Evolutionary conservation across 2,113 vertebrate genomes (phyloP).

Genomic region (Heloderma charlesbogerti): DNA sequence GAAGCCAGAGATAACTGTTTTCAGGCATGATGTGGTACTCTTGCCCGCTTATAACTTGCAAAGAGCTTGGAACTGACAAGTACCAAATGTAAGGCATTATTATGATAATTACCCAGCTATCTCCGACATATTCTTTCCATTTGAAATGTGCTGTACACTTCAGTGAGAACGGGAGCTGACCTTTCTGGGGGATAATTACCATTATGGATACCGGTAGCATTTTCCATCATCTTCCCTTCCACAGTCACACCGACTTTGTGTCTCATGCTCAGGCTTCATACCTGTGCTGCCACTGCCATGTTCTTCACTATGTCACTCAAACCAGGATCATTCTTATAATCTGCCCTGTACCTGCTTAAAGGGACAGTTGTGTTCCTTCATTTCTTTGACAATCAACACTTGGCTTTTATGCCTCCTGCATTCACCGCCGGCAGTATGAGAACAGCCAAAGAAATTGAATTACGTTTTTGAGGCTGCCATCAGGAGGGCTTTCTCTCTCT

Average conservation of each 20-base stretch:
- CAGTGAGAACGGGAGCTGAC: neutral
- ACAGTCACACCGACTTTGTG: fast-evolving
- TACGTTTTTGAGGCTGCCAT: slow-evolving; percentile 57
- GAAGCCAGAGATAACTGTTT: neutral
- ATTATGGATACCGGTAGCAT: fast-evolving
- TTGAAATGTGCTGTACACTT: neutral
- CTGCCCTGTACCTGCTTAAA: slow-evolving; percentile 8
- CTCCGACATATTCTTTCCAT: neutral
- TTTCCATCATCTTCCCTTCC: neutral
- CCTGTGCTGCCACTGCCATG: neutral
- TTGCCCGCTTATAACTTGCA: neutral
- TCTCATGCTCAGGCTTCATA: neutral
- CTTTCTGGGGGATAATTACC: slow-evolving; percentile 16
- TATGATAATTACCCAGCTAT: neutral
- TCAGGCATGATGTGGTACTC: neutral
- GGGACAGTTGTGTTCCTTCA: neutral
- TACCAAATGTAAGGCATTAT: neutral
- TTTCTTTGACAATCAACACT: slow-evolving; percentile 37
- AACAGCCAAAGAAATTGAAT: slow-evolving; percentile 55
- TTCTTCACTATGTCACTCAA: neutral
- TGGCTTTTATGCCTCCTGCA: neutral
- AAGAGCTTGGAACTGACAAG: slow-evolving; percentile 2
- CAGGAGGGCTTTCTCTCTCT: slow-evolving; percentile 41
- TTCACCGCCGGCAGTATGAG: slow-evolving; percentile 22
- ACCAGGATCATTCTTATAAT: neutral